phyloP scores from a whole-genome alignment of 1,140 invertebrate genomes.

The Oryzaephilus surinamensis region DNA sequence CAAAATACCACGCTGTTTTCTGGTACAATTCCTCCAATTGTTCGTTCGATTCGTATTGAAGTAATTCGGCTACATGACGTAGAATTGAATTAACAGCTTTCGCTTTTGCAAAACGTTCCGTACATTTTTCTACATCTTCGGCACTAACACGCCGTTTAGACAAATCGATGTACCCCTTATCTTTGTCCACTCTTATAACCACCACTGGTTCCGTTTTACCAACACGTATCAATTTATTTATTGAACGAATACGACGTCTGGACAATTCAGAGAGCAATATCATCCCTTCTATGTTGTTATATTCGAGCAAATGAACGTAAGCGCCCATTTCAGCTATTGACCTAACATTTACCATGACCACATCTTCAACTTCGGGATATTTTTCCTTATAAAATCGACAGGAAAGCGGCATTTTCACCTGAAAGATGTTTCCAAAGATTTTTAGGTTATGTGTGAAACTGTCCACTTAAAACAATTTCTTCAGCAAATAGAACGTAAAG shows the following conservation, averaged over 20 bases:
- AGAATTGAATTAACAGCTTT: constrained; percentile 98
- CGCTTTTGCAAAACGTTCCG: constrained; percentile 95
- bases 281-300: constrained; percentile 99
- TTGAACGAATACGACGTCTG: constrained; percentile 94
- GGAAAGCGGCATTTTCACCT: constrained; percentile 73
- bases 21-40: constrained; percentile 92
- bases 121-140: constrained; percentile 97
- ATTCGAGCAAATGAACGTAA: constrained; percentile 95
- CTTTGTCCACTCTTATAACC: constrained; percentile 98
- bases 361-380: constrained; percentile 98
- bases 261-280: constrained; percentile 93
- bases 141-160: constrained; percentile 96
- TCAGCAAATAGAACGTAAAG: too few relatives aligned
- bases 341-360: constrained; percentile 98
- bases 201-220: constrained; percentile 98
- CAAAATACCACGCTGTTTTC: constrained; percentile 98
- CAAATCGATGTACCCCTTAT: constrained; percentile 99
- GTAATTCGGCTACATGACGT: constrained; percentile 90
- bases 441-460: constrained; percentile 6
- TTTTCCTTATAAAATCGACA: constrained; percentile 97
- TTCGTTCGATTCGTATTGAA: constrained; percentile 83
- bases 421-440: constrained; percentile 7
- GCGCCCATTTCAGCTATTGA: constrained; percentile 99
- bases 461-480: too few relatives aligned
- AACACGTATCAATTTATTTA: constrained; percentile 98